phyloP scores from a whole-genome alignment of 2,113 vertebrate species.

The Theropithecus gelada region DNA sequence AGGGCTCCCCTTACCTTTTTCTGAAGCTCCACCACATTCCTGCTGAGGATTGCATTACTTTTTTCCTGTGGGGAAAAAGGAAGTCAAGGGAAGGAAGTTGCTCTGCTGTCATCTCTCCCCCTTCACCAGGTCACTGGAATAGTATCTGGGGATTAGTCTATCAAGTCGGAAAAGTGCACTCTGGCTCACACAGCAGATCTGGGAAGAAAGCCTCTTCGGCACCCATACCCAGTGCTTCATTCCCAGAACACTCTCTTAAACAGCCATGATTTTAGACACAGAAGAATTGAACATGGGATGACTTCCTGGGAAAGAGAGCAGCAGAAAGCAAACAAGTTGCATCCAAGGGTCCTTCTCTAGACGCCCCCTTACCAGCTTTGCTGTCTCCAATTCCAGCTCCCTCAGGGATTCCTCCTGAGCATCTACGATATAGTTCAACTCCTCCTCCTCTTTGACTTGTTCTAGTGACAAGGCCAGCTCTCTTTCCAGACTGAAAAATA shows the following conservation, averaged over 20 bases:
- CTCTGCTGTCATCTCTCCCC: not conserved
- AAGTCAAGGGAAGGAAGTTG: not conserved
- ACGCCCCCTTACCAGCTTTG: constrained; percentile 51
- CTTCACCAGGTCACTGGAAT: not conserved
- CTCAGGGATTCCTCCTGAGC: constrained; percentile 24
- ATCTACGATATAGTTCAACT: not conserved
- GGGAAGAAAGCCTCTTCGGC: not conserved
- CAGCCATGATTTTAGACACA: not conserved
- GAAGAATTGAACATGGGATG: not conserved
- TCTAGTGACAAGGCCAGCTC: not conserved
- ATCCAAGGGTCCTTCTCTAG: not conserved
- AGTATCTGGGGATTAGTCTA: not conserved
- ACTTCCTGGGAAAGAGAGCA: not conserved
- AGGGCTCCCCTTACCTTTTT: constrained; percentile 23
- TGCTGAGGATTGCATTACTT: constrained; percentile 47
- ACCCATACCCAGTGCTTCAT: not conserved
- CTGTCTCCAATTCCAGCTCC: constrained; percentile 3
- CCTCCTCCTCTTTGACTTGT: not conserved
- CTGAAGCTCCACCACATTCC: constrained; percentile 46
- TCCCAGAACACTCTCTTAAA: not conserved
- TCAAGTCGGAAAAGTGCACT: not conserved
- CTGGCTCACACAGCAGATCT: not conserved
- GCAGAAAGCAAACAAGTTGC: not conserved
- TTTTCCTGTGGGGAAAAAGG: constrained; percentile 51
- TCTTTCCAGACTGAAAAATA: constrained; percentile 69